Evolutionary conservation across 2,113 vertebrate species (phyloP), one percentile per base, ranked within the genome.

Genomic region (Hippotragus niger): DNA sequence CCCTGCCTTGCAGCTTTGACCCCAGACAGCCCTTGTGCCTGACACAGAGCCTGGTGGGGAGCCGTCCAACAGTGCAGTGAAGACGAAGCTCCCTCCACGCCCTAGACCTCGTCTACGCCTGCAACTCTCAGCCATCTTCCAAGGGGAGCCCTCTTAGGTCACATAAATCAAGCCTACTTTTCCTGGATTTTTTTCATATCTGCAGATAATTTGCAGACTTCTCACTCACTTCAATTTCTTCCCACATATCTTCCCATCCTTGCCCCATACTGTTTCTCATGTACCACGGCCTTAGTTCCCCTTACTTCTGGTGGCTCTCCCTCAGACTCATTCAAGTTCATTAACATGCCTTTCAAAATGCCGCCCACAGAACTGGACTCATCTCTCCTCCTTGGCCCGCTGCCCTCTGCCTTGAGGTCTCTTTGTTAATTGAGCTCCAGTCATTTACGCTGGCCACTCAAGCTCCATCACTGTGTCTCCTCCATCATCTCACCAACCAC

Each of bases 331-430:
- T 62, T 94, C 45, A 58, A 92, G 94, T 92, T 87, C 90, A 86
- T 92, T 76, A 33, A 83, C 81, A 55, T 52, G 50, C 50, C 50
- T 62, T 93, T 95, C 74, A 86, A 92, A 85, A 91, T 82, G 62
- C 80, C 31, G 19, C 27, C 53, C 33, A 67, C 9, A 21, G 45
- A 90, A 36, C 19, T 1, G 6, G 94, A 83, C 47, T 90, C 74
- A 6, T 50, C 55, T 74, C 81, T 47, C 81, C 31, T 88, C n/a
- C 33, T 92, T 1, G 7, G 14, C 74, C 55, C 31, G 19, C 92
- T 67, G 80, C 84, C 93, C 90, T 96, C n/a, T 64, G 64, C 88
- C 85, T 92, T 12, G 27, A 16, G 15, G 15, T 93, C 76, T 60
- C 76, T 82, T 25, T 78, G 76, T 71, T 91, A 95, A 74, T 25